Evolutionary conservation across 1,140 invertebrate species (phyloP), one percentile per base, ranked within the genome.

Genomic region (Dreissena rostriformis): DNA sequence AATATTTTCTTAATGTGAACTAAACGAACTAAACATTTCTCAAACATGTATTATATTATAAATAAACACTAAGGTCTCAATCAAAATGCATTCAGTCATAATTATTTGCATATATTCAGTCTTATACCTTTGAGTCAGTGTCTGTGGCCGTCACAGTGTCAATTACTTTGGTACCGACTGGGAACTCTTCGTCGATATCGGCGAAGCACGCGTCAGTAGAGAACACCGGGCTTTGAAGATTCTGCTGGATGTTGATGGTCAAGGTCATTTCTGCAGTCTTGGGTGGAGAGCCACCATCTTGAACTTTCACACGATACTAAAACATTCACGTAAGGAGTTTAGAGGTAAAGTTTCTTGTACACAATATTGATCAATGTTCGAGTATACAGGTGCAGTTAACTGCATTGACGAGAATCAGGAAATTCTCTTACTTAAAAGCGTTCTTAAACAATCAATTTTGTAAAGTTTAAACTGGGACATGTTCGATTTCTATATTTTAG

Each of bases 121-220:
- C 14, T 29, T 65, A 17, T 84, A 87, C 83, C 77, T 78, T 86
- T 22, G 67, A 49, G 75, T 92, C 91, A n/a, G 10, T 53, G 83
- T 92, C 91, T 28, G 80, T 86, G 39, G 91, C 91, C 57, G 79
- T 84, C 11, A 90, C 85, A 19, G 55, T 84, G n/a, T 82, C 22
- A 0, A 91, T 77, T n/a, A 84, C 22, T 12, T 81, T 57, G 22
- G 26, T 61, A 19, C 71, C 71, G 11, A 65, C 14, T 19, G 11
- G 17, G 24, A 65, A 75, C 15, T 82, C 71, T 24, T 82, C 80
- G n/a, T 71, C 67, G 14, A 82, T 55, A 7, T 74, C 63, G 17
- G 17, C 26, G 7, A 11, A 8, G 29, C 80, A 82, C 17, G 49
- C 28, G 17, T 52, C 55, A 19, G 71, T 52, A 55, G 28, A 39